Percentiles rank a stretch among this genome's conserved stretches.
phyloP scores from a whole-genome alignment of 2,113 vertebrate species.

The Cyphomyrus discorhynchus region DNA sequence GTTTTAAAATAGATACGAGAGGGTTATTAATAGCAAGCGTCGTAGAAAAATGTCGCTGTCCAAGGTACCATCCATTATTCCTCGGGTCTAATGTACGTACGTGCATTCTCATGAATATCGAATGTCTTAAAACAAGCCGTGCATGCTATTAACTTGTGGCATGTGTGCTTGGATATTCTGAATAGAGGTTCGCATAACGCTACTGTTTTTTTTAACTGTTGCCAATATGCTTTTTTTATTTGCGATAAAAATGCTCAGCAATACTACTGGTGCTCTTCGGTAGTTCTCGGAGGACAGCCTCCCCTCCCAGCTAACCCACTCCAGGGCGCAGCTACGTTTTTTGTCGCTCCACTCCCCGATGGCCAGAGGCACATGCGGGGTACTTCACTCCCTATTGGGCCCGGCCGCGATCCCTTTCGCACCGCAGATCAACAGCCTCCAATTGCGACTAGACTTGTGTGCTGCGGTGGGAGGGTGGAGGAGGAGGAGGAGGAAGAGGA shows the following conservation, averaged over 20 bases:
- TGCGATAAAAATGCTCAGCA: slow-evolving; percentile 25
- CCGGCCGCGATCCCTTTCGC: background rate
- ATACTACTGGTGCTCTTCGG: slow-evolving; percentile 40
- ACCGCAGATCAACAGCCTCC: slow-evolving; percentile 27
- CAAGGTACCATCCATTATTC: background rate
- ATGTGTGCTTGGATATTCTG: background rate
- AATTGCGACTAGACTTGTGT: slow-evolving; percentile 41
- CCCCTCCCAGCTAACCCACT: background rate
- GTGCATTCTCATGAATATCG: background rate
- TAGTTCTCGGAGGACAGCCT: slow-evolving; percentile 53
- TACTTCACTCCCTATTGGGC: slow-evolving; percentile 50
- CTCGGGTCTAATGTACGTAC: background rate
- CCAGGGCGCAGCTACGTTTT: slow-evolving; percentile 32
- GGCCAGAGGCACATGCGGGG: slow-evolving; percentile 23
- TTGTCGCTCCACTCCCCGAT: slow-evolving; percentile 10
- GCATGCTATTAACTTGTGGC: background rate
- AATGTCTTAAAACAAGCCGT: background rate
- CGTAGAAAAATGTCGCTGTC: slow-evolving; percentile 5
- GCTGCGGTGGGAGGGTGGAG: slow-evolving; percentile 21
- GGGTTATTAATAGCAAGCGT: background rate
- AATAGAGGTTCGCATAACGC: background rate
- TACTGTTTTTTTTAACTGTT: background rate
- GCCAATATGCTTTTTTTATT: background rate
- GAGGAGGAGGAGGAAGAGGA: background rate
- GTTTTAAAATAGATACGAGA: background rate